Percentiles rank a stretch among this genome's conserved stretches.
Conservation (phyloP, 1,140 invertebrate genomes). For the Aphelinus atriplicis region DNA sequence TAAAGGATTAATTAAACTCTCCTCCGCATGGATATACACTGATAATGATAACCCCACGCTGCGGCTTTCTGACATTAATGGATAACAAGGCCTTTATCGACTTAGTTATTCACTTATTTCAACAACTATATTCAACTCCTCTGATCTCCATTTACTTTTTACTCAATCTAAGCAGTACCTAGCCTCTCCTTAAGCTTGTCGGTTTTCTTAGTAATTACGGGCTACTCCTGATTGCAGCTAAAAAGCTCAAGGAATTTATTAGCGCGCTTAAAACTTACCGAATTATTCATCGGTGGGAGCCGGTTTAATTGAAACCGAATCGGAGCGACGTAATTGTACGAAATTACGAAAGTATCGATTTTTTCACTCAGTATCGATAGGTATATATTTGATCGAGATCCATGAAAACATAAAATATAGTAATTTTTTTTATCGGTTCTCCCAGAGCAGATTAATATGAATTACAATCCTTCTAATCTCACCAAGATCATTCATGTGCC, state of each 20-base stretch:
- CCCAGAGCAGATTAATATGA: too few species aligned
- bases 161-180: background rate
- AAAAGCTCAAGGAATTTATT: slow-evolving; percentile 25
- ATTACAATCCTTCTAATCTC: too few species aligned
- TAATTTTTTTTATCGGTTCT: too few species aligned
- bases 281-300: slow-evolving; percentile 18
- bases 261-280: slow-evolving; percentile 26
- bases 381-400: too few species aligned
- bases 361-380: background rate
- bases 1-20: slow-evolving; percentile 45
- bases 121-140: slow-evolving; percentile 32
- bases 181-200: background rate
- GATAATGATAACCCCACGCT: slow-evolving; percentile 42
- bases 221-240: slow-evolving; percentile 28
- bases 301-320: slow-evolving; percentile 31
- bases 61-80: slow-evolving; percentile 50
- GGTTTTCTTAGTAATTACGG: slow-evolving; percentile 27
- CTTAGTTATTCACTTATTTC: slow-evolving; percentile 27
- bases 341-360: slow-evolving; percentile 10
- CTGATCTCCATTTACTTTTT: slow-evolving; percentile 7
- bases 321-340: background rate
- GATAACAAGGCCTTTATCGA: slow-evolving; percentile 50
- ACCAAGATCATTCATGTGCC: too few species aligned
- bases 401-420: too few species aligned
- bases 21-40: slow-evolving; percentile 42